Conservation (phyloP, 1,140 invertebrate genomes). For the Belonocnema kinseyi region DNA sequence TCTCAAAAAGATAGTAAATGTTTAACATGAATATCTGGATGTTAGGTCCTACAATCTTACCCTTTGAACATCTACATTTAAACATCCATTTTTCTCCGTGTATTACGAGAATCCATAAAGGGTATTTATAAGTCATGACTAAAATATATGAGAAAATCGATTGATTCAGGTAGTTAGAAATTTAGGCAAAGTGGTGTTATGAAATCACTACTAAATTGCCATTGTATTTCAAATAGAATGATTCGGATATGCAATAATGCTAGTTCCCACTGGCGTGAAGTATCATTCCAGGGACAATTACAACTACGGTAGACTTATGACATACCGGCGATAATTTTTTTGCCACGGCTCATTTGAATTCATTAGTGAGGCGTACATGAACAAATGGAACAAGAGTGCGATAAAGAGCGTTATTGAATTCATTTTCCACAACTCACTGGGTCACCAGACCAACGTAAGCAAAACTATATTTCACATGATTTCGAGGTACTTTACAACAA, state of each 20-base stretch:
- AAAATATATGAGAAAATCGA: background rate
- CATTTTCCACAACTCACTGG: slow-evolving; percentile 17
- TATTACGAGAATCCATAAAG: no score
- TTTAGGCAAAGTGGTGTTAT: background rate
- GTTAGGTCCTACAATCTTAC: no score
- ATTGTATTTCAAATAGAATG: background rate
- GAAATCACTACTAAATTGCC: background rate
- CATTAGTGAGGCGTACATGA: slow-evolving; percentile 10
- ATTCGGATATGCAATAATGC: background rate
- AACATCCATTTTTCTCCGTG: no score
- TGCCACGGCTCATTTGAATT: slow-evolving; percentile 12
- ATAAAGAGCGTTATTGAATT: slow-evolving; percentile 12
- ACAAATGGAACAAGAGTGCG: slow-evolving; percentile 12
- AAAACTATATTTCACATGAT: background rate
- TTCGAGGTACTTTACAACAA: no score
- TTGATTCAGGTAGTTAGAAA: background rate
- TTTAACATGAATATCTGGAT: no score
- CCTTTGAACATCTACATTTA: no score
- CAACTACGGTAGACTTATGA: background rate
- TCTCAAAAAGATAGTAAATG: no score
- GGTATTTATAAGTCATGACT: no score
- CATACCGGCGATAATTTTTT: background rate
- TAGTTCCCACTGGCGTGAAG: background rate
- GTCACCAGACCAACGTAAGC: slow-evolving; percentile 6
- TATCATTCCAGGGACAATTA: background rate